Percentiles rank a stretch among this genome's conserved stretches.
phyloP scores from a whole-genome alignment of 2,797 vertebrate species.

The Psittacula echo region DNA sequence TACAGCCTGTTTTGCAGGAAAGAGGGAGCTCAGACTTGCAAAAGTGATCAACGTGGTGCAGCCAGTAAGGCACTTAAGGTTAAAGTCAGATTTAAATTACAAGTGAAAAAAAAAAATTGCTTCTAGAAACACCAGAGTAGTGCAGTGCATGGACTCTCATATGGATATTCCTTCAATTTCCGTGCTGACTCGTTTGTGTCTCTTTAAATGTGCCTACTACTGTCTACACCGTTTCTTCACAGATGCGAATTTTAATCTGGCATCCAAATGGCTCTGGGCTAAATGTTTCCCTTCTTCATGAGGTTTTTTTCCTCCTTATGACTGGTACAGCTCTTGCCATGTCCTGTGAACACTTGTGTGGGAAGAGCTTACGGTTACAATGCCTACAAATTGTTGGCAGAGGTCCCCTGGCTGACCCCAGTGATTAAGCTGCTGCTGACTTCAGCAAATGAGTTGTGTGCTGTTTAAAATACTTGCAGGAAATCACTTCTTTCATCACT shows the following conservation, averaged over 20 bases:
- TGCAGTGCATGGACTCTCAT: background rate
- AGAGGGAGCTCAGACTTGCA: background rate
- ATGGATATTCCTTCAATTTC: background rate
- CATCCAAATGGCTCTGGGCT: background rate
- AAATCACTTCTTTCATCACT: background rate
- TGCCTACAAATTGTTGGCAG: background rate
- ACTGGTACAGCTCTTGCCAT: background rate
- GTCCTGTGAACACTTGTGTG: background rate
- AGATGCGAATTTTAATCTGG: background rate
- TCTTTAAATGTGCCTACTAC: background rate
- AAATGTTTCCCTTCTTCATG: background rate
- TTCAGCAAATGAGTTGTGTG: background rate
- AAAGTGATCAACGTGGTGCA: background rate
- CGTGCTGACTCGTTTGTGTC: background rate
- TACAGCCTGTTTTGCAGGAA: background rate
- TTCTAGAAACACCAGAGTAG: background rate
- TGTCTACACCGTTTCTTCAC: background rate
- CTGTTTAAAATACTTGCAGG: background rate
- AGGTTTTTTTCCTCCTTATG: background rate
- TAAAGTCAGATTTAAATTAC: background rate
- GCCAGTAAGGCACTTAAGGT: background rate
- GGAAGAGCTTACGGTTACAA: background rate
- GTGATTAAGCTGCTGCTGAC: conserved; percentile 19
- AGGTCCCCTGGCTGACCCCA: conserved; percentile 9
- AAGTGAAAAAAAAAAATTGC: background rate